Base-by-base conservation (phyloP, 1,140 invertebrate species). In the Macrocentrus cingulum region DNA sequence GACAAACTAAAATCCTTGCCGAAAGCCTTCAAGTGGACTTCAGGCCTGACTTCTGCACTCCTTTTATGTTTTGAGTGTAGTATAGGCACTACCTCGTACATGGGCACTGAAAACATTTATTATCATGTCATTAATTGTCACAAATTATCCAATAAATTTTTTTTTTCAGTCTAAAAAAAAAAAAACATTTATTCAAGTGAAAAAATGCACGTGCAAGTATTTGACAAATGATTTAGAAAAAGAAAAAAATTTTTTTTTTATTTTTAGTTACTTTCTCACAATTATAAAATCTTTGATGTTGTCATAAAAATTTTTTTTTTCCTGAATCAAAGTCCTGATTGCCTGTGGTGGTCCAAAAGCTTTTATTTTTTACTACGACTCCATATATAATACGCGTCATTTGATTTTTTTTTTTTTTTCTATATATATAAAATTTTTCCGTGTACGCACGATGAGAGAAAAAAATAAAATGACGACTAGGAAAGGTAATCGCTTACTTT, bases 11-110 rank as follows among this genome's bases (percentile, higher is more conserved):
- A 77, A 61, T 84, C 82, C 69, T 82, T 84, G 13, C 90, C 90
- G 68, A 92, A 92, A 41, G 88, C 90, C 72, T 86, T 85, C 60
- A 93, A 81, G 56, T 87, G 85, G 19, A 92, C 82, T 71, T 86
- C 86, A 62, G 87, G 85, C 82, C 79, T 63, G 77, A 37, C 78
- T 46, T 69, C 83, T 73, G 67, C 76, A 67, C 65, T 80, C 65
- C 67, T 82, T 71, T 70, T 83, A 67, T 65, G 76, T 62, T 71
- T 64, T 63, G 69, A 81, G 76, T 70, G 77, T 68, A 78, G 75
- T 65, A 79, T 71, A 54, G 76, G 82, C 65, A 88, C 82, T 56
- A 89, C 77, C 74, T 88, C 84, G 67, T 89, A 88, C 64, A 83
- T 79, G 60, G 87, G 87, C 66, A 88, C 86, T 87, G 66, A 23